A percentile compares a stretch with the other conserved stretches of the same genome.
Evolutionary conservation across 2,113 vertebrate genomes (phyloP).

Genomic region (Osmerus mordax): DNA sequence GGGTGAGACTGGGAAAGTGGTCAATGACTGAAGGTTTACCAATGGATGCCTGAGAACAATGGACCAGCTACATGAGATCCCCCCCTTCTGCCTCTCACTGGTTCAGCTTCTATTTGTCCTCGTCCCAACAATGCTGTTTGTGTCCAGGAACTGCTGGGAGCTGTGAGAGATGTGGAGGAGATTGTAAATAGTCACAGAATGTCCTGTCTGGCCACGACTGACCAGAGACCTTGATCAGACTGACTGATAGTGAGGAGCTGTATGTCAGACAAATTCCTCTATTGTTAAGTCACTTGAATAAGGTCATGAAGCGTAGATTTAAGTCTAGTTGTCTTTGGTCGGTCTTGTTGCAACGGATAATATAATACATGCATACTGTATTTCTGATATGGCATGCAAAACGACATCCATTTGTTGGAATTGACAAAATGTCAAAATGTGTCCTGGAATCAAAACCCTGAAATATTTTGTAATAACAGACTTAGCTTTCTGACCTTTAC

Average conservation of each 20-base stretch:
- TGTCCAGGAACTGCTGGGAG: constrained; percentile 20
- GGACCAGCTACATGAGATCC: constrained; percentile 16
- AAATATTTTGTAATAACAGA: no score
- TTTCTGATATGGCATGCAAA: no score
- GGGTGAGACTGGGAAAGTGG: background rate
- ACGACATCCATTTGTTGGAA: no score
- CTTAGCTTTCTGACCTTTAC: no score
- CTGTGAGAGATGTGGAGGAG: constrained; percentile 26
- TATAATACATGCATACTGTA: no score
- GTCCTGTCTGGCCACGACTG: constrained; percentile 27
- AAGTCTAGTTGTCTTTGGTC: no score
- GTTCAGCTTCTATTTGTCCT: constrained; percentile 8
- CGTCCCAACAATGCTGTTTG: constrained; percentile 41
- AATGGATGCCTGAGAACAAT: constrained; percentile 36
- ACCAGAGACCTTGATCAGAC: constrained; percentile 36
- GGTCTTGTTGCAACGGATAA: no score
- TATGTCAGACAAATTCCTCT: constrained; percentile 14
- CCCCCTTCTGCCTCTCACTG: constrained; percentile 26
- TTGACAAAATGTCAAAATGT: no score
- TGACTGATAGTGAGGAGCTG: constrained; percentile 35
- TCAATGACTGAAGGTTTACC: constrained; percentile 15
- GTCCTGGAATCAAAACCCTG: no score
- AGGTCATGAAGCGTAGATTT: background rate
- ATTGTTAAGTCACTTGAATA: constrained; percentile 31
- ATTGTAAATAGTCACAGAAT: constrained; percentile 33